Conservation (phyloP, 2,888 invertebrate genomes). For the Andrena bucephala region DNA sequence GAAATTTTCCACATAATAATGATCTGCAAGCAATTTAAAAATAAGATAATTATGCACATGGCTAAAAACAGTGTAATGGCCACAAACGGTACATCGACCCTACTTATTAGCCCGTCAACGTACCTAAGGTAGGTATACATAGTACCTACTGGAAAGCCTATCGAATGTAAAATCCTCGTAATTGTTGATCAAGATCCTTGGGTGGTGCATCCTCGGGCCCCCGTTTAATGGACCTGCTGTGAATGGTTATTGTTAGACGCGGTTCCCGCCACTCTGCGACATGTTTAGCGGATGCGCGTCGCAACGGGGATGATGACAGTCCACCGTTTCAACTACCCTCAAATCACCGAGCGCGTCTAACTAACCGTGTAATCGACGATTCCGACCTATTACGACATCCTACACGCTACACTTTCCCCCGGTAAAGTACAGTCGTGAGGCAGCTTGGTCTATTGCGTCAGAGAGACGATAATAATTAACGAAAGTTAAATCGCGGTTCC, state of each 20-base stretch:
- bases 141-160: not conserved
- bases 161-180: not conserved
- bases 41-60: no score
- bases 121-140: no score
- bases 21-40: no score
- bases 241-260: constrained; percentile 25
- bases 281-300: constrained; percentile 45
- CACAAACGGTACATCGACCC: no score
- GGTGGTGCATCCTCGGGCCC: not conserved
- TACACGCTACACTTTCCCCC: constrained; percentile 40
- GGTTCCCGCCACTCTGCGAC: constrained; percentile 27
- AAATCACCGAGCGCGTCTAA: constrained; percentile 83
- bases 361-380: constrained; percentile 84
- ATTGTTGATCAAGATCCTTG: not conserved
- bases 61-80: no score
- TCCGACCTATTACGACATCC: constrained; percentile 78
- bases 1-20: no score
- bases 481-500: constrained; percentile 16
- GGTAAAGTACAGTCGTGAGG: constrained; percentile 31
- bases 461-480: constrained; percentile 55
- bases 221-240: constrained; percentile 36
- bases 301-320: constrained; percentile 71
- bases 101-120: no score
- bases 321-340: constrained; percentile 74
- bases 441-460: not conserved